Base-by-base conservation (phyloP, 2,113 vertebrate species). In the Epinephelus fuscoguttatus region DNA sequence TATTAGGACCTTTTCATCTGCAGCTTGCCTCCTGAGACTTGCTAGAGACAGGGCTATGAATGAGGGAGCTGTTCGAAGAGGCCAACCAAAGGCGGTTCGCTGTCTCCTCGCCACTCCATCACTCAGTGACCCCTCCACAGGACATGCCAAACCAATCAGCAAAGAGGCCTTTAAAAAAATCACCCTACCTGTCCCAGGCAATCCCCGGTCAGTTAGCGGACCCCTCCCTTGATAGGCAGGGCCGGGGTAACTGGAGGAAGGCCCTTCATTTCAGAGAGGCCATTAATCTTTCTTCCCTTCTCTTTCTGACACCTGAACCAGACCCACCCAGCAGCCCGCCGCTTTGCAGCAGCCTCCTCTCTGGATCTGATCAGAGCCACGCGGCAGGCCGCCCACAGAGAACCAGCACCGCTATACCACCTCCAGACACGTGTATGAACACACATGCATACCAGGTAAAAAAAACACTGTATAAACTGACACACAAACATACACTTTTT, bases 271-370 rank as follows among this genome's bases (percentile, higher is more conserved):
- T 92, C 86, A 90, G 76, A 84, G 78, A 84, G 79, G 84, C 82
- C 94, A 94, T 95, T 94, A 94, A 95, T 95, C 94, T 95, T 94
- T 92, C 93, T 94, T 82, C 80, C 84, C 84, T 91, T 92, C 90
- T 90, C 90, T 82, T 82, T 89, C 72, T 92, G 92, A 92, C 84
- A 95, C 88, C 74, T 92, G 86, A 95, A 89, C 88, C 87, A 75
- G 72, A 89, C 82, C 63, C 85, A 78, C 87, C 87, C 92, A 90
- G 90, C 73, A 70, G 75, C 75, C 30, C 30, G 77, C 68, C 62
- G 49, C 91, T 93, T 89, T 66, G 69, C 89, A 89, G 52, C 86
- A 56, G 56, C 69, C 86, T 90, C 69, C 47, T 78, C 88, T 86
- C 88, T 81, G 70, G 69, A 94, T 93, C 91, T 85, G 87, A 88